Conservation (phyloP, 1,140 invertebrate species). For the Agrilus planipennis region DNA sequence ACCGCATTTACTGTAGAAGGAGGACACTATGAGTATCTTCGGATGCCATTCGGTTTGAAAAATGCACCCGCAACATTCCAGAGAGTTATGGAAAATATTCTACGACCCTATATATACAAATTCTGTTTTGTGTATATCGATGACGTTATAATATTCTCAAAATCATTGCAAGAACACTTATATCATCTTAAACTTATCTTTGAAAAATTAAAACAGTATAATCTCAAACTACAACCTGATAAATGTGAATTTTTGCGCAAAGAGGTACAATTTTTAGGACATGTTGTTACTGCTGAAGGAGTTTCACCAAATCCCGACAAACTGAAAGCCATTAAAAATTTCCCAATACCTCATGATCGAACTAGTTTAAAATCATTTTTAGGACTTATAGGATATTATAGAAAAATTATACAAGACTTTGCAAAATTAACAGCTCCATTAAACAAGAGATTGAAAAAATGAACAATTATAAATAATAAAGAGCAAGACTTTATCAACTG, state of each 20-base stretch:
- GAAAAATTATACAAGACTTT: constrained; percentile 20
- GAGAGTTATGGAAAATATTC: constrained; percentile 4
- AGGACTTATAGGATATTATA: constrained; percentile 23
- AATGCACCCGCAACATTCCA: background rate
- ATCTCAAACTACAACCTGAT: constrained; percentile 10
- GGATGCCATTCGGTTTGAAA: background rate
- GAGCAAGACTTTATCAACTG: no score
- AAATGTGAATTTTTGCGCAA: constrained; percentile 13
- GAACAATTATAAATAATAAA: no score
- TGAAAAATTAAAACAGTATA: constrained; percentile 3
- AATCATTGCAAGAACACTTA: background rate
- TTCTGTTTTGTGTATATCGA: constrained; percentile 3
- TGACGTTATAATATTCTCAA: constrained; percentile 1
- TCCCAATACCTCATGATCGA: constrained; percentile 12
- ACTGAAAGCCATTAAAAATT: constrained; percentile 7
- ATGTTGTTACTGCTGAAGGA: constrained; percentile 9
- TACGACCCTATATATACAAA: background rate
- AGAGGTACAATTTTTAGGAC: constrained; percentile 13
- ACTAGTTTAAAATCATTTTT: constrained; percentile 24
- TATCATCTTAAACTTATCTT: background rate
- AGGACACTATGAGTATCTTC: constrained; percentile 1
- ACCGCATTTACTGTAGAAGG: constrained; percentile 1
- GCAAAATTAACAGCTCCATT: constrained; percentile 15
- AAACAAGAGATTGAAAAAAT: no score
- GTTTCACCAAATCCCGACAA: constrained; percentile 16